A percentile compares a stretch with the other conserved stretches of the same genome.
Conservation (phyloP, 2,888 invertebrate genomes). For the Eupithecia abbreviata region DNA sequence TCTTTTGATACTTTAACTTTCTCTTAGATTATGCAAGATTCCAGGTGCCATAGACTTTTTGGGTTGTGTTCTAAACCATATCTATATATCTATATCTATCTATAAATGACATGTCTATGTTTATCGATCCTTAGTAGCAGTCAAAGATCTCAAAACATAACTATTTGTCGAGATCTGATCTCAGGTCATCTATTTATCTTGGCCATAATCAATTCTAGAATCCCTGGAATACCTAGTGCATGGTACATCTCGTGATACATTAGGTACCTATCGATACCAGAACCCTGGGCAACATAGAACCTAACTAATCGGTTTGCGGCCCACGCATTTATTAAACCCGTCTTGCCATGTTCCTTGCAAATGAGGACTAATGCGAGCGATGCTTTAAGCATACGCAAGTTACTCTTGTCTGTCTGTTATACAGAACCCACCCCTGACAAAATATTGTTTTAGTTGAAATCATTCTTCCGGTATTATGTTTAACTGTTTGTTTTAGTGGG, state of each 20-base stretch:
- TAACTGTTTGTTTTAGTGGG: conserved; percentile 61
- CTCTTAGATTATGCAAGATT: neutral
- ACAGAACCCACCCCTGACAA: conserved; percentile 37
- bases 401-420: conserved; percentile 10
- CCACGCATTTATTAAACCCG: conserved; percentile 34
- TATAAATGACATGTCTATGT: neutral
- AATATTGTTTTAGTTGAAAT: conserved; percentile 57
- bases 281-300: neutral
- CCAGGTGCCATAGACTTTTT: neutral
- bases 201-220: neutral
- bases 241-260: neutral
- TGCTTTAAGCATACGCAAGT: conserved; percentile 9
- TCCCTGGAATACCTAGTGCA: neutral
- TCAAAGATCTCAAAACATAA: neutral
- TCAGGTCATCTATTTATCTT: neutral
- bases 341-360: conserved; percentile 31
- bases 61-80: neutral
- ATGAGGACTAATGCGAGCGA: conserved; percentile 31
- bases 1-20: neutral
- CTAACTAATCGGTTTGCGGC: conserved; percentile 28
- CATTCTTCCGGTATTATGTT: conserved; percentile 61
- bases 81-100: no score
- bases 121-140: no score
- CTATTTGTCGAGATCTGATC: neutral
- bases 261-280: neutral